Evolutionary conservation across 2,797 vertebrate species (phyloP).

Genomic region (Brachymystax lenok): DNA sequence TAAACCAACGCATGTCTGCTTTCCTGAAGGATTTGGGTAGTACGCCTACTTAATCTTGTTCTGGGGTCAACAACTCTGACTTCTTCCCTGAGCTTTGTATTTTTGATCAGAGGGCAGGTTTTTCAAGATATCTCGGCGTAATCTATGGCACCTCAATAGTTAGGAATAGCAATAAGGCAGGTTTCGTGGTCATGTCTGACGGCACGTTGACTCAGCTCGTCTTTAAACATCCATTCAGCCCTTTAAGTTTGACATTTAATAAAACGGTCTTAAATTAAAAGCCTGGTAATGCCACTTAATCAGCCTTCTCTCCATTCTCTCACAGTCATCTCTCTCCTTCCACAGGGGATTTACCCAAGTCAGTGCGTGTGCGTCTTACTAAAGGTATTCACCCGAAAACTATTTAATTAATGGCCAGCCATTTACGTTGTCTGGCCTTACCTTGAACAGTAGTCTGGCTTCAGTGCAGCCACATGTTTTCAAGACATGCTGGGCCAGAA

Average conservation of each 20-base stretch:
- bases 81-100: slow-evolving; percentile 28
- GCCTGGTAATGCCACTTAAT: slow-evolving; percentile 74
- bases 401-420: slow-evolving; percentile 41
- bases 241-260: slow-evolving; percentile 71
- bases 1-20: neutral
- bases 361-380: slow-evolving; percentile 38
- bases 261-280: slow-evolving; percentile 73
- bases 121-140: slow-evolving; percentile 22
- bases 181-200: slow-evolving; percentile 50
- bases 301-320: slow-evolving; percentile 44
- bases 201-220: slow-evolving; percentile 63
- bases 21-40: neutral
- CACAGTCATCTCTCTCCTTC: slow-evolving; percentile 36
- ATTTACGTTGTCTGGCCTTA: slow-evolving; percentile 43
- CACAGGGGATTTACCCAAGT: slow-evolving; percentile 57
- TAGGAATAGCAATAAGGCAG: slow-evolving; percentile 41
- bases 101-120: slow-evolving; percentile 45
- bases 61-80: too few relatives aligned
- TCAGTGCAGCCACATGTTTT: neutral
- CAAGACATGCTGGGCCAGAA: neutral
- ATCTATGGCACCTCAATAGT: slow-evolving; percentile 27
- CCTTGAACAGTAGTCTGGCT: neutral
- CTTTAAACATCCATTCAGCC: slow-evolving; percentile 63
- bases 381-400: slow-evolving; percentile 41
- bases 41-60: slow-evolving; percentile 1